These are phyloP conservation scores for Peromyscus californicus DNA, from an alignment of 2,113 vertebrate genomes.

Conservation along the genomic window DNA sequence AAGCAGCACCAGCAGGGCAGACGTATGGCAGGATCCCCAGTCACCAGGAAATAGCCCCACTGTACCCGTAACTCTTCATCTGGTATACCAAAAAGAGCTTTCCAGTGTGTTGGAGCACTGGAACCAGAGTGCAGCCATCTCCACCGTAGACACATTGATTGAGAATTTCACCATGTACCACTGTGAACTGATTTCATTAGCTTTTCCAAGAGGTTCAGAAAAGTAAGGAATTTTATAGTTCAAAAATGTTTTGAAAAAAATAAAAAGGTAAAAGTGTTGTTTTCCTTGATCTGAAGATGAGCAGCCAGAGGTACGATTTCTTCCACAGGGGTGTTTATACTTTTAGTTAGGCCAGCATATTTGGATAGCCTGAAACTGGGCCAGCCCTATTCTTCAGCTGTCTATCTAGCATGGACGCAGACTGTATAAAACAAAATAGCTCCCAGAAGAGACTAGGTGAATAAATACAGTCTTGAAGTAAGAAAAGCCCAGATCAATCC, in stretches of 20 bases:
- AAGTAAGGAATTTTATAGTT: neutral
- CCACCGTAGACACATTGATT: accelerated
- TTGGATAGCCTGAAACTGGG: neutral
- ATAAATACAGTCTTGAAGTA: accelerated
- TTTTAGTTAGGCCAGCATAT: accelerated
- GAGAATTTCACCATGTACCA: too few species aligned
- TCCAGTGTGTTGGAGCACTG: neutral
- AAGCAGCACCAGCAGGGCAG: neutral
- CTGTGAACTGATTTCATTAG: neutral
- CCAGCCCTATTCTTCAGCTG: neutral
- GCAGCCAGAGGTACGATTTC: neutral
- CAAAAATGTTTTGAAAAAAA: neutral
- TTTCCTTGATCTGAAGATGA: neutral
- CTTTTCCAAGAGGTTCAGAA: neutral
- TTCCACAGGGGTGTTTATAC: neutral
- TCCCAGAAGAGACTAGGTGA: neutral
- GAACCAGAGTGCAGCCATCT: accelerated
- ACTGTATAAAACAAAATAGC: neutral
- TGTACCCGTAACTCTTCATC: neutral
- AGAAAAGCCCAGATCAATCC: neutral
- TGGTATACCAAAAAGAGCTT: neutral
- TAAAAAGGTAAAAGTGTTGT: too few species aligned
- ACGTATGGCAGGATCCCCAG: neutral
- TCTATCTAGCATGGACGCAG: neutral
- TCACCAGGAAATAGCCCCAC: neutral